Evolutionary conservation across 37 sponge, comb jelly and placozoan species (phyloP), one percentile per base, ranked within the genome.

Genomic region (Haliclona indistincta): DNA sequence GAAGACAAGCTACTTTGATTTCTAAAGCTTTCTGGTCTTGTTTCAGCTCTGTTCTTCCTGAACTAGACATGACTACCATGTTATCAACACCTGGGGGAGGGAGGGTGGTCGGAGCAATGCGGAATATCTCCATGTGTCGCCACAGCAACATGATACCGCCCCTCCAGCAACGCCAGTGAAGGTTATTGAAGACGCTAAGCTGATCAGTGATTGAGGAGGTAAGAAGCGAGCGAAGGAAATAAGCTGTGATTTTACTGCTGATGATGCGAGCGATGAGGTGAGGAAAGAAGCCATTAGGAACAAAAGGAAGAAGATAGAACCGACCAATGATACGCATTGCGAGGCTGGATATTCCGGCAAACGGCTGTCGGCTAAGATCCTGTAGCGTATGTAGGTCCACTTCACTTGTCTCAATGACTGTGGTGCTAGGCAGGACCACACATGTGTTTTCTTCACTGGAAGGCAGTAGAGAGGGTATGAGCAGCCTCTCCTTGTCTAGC

Each of bases 391-490:
- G 40, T 17, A 22, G 23, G 23, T 13, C 25, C 0, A 29, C 3
- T 4, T 55, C 39, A 37, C 4, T 26, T 17, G 42, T 28, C 25
- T 20, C 37, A 17, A 58, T 39, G 25, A 42, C 42, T 3, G 54
- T 35, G 25, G 40, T 38, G 2, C 41, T 44, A 2, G 80, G 43
- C 1, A 70, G 64, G 26, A 90, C 63, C 54, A 81, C 30, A 34
- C 71, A 70, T 2, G 86, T 37, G 5, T 78, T 63, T 15, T 37
- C 35, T 54, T 84, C 86, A n/a, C 43, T 41, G 0, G 22, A n/a
- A 4, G 94, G 94, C 2, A 94, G 88, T 38, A 94, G 75, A 26
- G 94, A 91, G 1, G 94, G 94, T 29, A 94, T 86, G 47, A 94
- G 80, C 4, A 86, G 56, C 13, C 80, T 65, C 19, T 70, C 20